Conservation (phyloP, 2,113 vertebrate genomes). For the Ochotona curzoniae region DNA sequence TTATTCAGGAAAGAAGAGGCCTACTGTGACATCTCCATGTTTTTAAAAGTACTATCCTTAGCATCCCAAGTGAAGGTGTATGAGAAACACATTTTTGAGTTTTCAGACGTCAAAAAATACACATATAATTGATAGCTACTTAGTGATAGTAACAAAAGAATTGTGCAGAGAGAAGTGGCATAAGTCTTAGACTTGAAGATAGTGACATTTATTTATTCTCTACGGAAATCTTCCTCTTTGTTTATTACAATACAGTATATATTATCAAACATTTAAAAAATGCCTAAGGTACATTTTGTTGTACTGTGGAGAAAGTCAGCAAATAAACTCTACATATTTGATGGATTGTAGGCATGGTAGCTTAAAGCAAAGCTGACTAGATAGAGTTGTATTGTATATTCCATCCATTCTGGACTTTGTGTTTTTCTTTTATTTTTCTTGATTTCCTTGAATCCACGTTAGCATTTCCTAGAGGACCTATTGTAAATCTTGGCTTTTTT, state of each 20-base stretch:
- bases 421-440: background rate
- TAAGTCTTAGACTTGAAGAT: background rate
- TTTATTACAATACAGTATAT: background rate
- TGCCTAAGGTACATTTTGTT: background rate
- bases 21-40: background rate
- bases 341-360: background rate
- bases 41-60: background rate
- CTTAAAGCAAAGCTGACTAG: background rate
- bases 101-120: background rate
- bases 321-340: background rate
- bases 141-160: background rate
- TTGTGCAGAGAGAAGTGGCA: background rate
- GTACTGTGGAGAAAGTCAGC: background rate
- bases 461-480: background rate
- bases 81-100: background rate
- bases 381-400: background rate
- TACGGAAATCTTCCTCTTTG: background rate
- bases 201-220: constrained; percentile 2
- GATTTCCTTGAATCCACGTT: background rate
- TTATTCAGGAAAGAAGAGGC: too few species aligned
- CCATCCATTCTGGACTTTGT: background rate
- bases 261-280: background rate
- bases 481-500: background rate
- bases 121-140: background rate
- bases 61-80: background rate